phyloP scores from a whole-genome alignment of 1,140 invertebrate species.

The Drosophila asahinai region DNA sequence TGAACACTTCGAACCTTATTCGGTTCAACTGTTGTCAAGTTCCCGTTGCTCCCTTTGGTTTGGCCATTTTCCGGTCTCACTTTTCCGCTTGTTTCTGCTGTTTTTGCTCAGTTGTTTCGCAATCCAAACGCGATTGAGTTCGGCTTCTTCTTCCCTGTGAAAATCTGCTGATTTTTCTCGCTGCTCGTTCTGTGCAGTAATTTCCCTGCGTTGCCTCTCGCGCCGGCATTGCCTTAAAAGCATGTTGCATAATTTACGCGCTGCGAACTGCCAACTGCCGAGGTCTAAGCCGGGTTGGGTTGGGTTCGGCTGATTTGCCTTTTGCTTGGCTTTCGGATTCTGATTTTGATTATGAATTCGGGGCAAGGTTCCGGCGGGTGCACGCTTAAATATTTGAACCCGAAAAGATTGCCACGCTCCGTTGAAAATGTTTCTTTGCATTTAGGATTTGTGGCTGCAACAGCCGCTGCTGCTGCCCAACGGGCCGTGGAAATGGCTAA shows the following conservation, averaged over 20 bases:
- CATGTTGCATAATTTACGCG: conserved; percentile 80
- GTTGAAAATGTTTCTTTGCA: conserved; percentile 55
- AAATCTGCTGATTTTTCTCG: conserved; percentile 42
- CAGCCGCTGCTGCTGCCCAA: conserved; percentile 37
- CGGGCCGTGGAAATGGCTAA: conserved; percentile 43
- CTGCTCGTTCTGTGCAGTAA: conserved; percentile 38
- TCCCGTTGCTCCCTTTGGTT: conserved; percentile 1
- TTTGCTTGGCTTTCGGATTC: conserved; percentile 46
- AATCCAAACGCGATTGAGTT: conserved; percentile 24
- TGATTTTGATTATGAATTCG: conserved; percentile 17
- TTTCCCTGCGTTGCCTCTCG: conserved; percentile 35
- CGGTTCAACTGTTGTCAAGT: conserved; percentile 4
- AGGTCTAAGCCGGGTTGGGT: conserved; percentile 10
- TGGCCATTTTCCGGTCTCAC: conserved; percentile 16
- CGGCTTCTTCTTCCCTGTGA: conserved; percentile 24
- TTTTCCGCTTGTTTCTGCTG: conserved; percentile 3
- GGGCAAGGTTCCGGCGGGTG: conserved; percentile 13
- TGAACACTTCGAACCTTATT: neutral
- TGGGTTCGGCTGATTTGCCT: conserved; percentile 55
- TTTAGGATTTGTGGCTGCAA: conserved; percentile 42
- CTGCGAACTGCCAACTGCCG: conserved; percentile 34
- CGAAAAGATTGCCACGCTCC: conserved; percentile 56
- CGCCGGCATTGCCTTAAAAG: conserved; percentile 62
- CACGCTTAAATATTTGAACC: neutral
- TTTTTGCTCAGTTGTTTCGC: conserved; percentile 13